A percentile compares a stretch with the other conserved stretches of the same genome.
Conservation (phyloP, 2,113 vertebrate genomes). For the Calypte anna region DNA sequence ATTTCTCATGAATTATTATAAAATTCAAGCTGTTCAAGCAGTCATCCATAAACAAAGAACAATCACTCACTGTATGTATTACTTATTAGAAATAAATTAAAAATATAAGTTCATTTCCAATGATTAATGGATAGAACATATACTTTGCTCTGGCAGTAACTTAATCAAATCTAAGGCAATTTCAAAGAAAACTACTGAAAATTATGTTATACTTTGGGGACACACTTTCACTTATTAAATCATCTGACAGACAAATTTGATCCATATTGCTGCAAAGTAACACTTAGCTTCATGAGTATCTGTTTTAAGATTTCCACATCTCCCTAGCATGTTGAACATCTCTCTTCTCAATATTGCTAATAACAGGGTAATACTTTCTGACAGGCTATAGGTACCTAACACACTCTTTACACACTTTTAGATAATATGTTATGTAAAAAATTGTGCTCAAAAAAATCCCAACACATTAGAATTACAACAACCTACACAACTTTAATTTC, state of each 20-base stretch:
- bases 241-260: background rate
- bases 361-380: background rate
- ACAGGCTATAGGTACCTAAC: background rate
- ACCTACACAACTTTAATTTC: background rate
- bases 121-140: constrained; percentile 13
- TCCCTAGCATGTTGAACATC: background rate
- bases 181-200: background rate
- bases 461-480: background rate
- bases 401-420: background rate
- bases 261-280: background rate
- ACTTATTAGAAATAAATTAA: constrained; percentile 53
- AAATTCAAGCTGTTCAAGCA: constrained; percentile 49
- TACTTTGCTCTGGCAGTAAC: background rate
- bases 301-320: background rate
- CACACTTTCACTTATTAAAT: background rate
- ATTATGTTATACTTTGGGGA: background rate
- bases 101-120: constrained; percentile 1
- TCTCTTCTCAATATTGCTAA: background rate
- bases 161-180: constrained; percentile 18
- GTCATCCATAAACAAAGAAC: constrained; percentile 37
- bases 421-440: background rate
- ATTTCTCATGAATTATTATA: constrained; percentile 73
- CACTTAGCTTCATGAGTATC: background rate
- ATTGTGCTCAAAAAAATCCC: background rate
- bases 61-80: constrained; percentile 33